These are phyloP conservation scores for Cossypha dichroa DNA, from an alignment of 2,797 vertebrate genomes.

Conservation along the genomic window DNA sequence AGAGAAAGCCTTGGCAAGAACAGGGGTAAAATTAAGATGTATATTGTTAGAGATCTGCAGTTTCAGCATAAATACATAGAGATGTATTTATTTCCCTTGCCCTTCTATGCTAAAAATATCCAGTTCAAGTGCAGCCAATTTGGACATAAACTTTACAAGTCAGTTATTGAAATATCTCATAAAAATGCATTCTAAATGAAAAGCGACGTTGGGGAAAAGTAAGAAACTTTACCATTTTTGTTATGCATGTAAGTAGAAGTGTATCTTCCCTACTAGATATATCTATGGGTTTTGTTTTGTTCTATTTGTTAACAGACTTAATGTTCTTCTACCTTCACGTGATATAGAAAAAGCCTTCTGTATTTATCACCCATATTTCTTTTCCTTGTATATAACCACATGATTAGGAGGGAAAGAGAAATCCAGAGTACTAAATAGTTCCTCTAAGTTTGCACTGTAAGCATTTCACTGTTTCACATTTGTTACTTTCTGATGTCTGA, in stretches of 20 bases:
- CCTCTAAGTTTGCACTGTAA: not conserved
- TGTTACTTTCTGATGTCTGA: not conserved
- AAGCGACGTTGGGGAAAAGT: not conserved
- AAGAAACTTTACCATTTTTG: not conserved
- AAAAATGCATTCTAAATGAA: not conserved
- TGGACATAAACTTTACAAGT: not conserved
- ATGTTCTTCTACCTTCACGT: not conserved
- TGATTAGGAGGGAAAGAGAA: not conserved
- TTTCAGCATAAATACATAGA: not conserved
- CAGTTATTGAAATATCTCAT: not conserved
- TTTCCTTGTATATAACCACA: not conserved
- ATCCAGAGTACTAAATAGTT: not conserved
- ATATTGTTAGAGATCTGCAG: constrained; percentile 9
- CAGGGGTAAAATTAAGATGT: constrained; percentile 28
- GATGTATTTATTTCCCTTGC: not conserved
- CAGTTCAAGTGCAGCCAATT: not conserved
- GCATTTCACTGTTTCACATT: not conserved
- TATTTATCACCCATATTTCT: not conserved
- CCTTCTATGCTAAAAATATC: not conserved
- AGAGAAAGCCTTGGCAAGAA: constrained; percentile 54
- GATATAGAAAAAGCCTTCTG: not conserved
- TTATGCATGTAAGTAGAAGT: not conserved
- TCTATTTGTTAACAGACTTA: not conserved
- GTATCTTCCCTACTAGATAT: not conserved
- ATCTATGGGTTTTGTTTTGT: not conserved